Conservation (phyloP, 2,113 vertebrate species). For the Acrocephalus kingi region DNA sequence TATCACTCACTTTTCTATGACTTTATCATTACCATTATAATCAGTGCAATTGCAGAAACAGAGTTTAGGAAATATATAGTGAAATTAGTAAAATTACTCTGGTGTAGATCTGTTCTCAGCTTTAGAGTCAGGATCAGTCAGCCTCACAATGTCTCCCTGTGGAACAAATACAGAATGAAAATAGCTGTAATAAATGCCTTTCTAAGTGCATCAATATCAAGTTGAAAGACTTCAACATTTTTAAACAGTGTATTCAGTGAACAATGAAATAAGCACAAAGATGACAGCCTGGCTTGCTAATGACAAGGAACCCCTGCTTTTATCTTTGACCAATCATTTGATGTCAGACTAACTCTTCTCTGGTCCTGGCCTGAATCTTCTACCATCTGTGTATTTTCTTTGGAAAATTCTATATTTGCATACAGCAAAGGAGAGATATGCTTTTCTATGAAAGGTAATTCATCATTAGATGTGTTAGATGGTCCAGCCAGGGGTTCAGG, state of each 20-base stretch:
- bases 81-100: background rate
- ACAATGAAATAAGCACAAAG: background rate
- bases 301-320: background rate
- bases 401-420: background rate
- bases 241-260: background rate
- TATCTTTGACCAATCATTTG: background rate
- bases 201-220: background rate
- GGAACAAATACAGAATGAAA: background rate
- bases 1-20: background rate
- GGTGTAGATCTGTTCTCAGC: background rate
- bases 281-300: background rate
- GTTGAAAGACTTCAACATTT: background rate
- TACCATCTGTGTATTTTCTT: background rate
- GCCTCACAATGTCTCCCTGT: fast-evolving
- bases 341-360: background rate
- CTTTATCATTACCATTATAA: too few species aligned
- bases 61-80: background rate
- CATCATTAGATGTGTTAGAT: background rate
- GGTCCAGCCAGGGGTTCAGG: background rate
- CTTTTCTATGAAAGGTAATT: background rate
- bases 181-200: background rate
- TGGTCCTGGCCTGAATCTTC: background rate
- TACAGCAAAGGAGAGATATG: background rate
- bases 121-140: background rate
- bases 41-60: background rate